Conservation (phyloP, 2,888 invertebrate genomes). For the Dioctria rufipes region DNA sequence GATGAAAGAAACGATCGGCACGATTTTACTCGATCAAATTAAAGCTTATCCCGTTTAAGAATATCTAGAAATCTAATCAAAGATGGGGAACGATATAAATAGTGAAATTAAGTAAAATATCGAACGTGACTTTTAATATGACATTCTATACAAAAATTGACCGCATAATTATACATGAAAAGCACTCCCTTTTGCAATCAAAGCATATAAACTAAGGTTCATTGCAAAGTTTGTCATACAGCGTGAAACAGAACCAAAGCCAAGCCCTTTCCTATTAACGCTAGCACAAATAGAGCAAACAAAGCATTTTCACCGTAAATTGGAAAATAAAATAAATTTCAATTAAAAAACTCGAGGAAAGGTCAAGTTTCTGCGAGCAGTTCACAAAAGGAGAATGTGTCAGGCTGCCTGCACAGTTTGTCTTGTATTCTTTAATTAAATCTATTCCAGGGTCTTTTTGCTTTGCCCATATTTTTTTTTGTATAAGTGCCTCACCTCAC, state of each 20-base stretch:
- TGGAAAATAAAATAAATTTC: slow-evolving; percentile 1
- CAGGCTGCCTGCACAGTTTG: not conserved
- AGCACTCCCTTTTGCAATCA: slow-evolving; percentile 8
- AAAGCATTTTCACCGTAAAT: slow-evolving; percentile 26
- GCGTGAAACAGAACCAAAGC: not conserved
- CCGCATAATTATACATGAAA: slow-evolving; percentile 1
- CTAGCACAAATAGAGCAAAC: not conserved
- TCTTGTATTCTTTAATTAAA: slow-evolving; percentile 37
- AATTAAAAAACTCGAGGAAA: slow-evolving; percentile 7
- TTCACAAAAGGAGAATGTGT: too few relatives aligned
- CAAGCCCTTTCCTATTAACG: slow-evolving; percentile 15
- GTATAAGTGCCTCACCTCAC: slow-evolving; percentile 26
- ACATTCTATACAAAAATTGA: not conserved
- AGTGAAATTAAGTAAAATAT: too few relatives aligned
- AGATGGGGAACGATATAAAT: too few relatives aligned
- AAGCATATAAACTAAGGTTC: not conserved
- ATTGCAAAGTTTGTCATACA: not conserved
- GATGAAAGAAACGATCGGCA: too few relatives aligned
- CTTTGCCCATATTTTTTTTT: slow-evolving; percentile 10
- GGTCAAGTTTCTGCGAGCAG: too few relatives aligned
- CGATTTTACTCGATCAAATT: too few relatives aligned
- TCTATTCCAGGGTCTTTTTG: slow-evolving; percentile 15
- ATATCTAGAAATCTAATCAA: too few relatives aligned
- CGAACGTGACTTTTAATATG: too few relatives aligned
- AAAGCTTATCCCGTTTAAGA: too few relatives aligned